These are phyloP conservation scores for Trididemnum miniatum DNA, from an alignment of 23 tunicate genomes.

Conservation along the genomic window DNA sequence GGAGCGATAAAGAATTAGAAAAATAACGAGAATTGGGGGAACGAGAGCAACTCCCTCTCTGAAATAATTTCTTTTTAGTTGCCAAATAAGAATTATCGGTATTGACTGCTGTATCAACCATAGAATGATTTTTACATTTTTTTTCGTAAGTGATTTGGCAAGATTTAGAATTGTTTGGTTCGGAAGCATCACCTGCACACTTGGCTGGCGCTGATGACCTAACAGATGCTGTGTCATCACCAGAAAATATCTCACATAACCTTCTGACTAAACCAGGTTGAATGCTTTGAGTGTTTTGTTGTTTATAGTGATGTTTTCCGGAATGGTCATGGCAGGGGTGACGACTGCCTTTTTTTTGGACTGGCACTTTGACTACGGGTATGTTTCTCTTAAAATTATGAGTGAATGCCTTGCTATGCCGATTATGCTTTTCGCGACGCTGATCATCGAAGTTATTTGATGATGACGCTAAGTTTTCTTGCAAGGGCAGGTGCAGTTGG, in stretches of 20 bases:
- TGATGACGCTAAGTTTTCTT: not conserved
- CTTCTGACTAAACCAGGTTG: conserved; percentile 35
- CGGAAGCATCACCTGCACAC: not conserved
- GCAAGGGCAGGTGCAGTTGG: not conserved
- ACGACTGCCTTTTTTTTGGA: not conserved
- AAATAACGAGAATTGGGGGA: not conserved
- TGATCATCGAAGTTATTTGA: not conserved
- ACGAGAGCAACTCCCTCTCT: not conserved
- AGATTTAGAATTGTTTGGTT: too few species aligned
- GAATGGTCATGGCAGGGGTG: not conserved
- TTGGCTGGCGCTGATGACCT: not conserved
- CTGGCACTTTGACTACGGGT: not conserved
- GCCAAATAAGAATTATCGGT: not conserved
- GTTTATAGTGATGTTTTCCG: not conserved
- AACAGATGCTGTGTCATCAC: not conserved
- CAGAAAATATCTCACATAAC: conserved; percentile 17
- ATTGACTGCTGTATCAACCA: not conserved
- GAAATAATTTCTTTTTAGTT: not conserved
- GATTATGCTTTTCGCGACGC: not conserved
- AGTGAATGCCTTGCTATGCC: too few species aligned
- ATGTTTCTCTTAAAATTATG: too few species aligned
- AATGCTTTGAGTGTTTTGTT: conserved; percentile 22
- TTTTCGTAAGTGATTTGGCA: not conserved
- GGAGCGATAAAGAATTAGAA: not conserved
- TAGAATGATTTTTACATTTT: not conserved